Conservation (phyloP, 1,140 invertebrate genomes). For the Drosophila mayri region DNA sequence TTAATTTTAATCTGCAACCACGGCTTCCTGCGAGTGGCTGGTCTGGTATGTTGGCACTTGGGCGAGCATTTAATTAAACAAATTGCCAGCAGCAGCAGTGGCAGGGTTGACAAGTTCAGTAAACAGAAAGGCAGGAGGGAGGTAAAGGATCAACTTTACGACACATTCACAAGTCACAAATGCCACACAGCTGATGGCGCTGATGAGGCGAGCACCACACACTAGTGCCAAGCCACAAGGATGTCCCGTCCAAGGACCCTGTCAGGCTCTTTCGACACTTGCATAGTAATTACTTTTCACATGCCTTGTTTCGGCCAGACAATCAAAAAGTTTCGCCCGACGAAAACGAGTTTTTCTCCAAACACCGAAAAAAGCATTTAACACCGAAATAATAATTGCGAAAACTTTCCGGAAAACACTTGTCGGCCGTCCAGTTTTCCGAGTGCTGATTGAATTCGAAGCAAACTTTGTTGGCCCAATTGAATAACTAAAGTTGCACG, state of each 20-base stretch:
- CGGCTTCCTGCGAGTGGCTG: neutral
- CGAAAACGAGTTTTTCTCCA: slow-evolving; percentile 40
- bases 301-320: slow-evolving; percentile 40
- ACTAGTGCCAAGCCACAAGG: slow-evolving; percentile 7
- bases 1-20: slow-evolving; percentile 20
- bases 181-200: slow-evolving; percentile 41
- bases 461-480: slow-evolving; percentile 41
- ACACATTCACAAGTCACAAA: slow-evolving; percentile 48
- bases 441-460: slow-evolving; percentile 52
- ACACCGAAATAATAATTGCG: slow-evolving; percentile 48
- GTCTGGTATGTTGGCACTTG: slow-evolving; percentile 6
- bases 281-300: slow-evolving; percentile 58
- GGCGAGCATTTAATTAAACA: slow-evolving; percentile 44
- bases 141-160: slow-evolving; percentile 37
- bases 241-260: slow-evolving; percentile 21
- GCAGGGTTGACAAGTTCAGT: slow-evolving; percentile 37
- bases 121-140: slow-evolving; percentile 18
- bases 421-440: slow-evolving; percentile 11
- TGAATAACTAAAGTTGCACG: slow-evolving; percentile 36
- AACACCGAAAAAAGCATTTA: slow-evolving; percentile 35
- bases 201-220: slow-evolving; percentile 22
- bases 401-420: slow-evolving; percentile 46
- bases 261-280: slow-evolving; percentile 51
- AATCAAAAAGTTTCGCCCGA: slow-evolving; percentile 50
- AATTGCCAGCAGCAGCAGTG: slow-evolving; percentile 42